Percentiles rank a stretch among this genome's conserved stretches.
Evolutionary conservation across 2,888 invertebrate species (phyloP).

Genomic region (Dendrolimus pini): DNA sequence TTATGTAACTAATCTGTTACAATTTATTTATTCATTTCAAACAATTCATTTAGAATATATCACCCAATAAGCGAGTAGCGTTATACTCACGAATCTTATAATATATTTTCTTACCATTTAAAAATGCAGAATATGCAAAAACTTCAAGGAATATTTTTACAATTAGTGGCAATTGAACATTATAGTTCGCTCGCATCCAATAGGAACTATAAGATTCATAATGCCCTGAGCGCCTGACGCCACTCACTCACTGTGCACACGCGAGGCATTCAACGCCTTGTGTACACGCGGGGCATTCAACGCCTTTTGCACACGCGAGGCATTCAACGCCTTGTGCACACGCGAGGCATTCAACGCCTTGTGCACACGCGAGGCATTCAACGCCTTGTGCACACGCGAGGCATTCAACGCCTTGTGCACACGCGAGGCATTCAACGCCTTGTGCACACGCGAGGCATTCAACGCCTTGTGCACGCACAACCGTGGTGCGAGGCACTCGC

Average conservation of each 20-base stretch:
- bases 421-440: too few relatives aligned
- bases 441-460: background rate
- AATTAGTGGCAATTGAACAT: slow-evolving; percentile 74
- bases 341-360: too few relatives aligned
- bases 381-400: too few relatives aligned
- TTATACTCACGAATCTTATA: slow-evolving; percentile 69
- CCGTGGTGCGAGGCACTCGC: slow-evolving; percentile 42
- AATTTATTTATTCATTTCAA: slow-evolving; percentile 60
- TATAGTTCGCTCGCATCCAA: slow-evolving; percentile 75
- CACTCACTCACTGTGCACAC: slow-evolving; percentile 8
- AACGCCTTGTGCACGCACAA: slow-evolving; percentile 19
- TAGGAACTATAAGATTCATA: slow-evolving; percentile 77
- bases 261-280: too few relatives aligned
- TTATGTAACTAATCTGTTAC: slow-evolving; percentile 66
- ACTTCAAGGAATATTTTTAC: slow-evolving; percentile 72
- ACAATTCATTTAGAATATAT: slow-evolving; percentile 73
- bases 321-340: too few relatives aligned
- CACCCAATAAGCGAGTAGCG: slow-evolving; percentile 74
- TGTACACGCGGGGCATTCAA: too few relatives aligned
- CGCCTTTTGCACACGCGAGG: too few relatives aligned
- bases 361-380: too few relatives aligned
- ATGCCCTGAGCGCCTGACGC: slow-evolving; percentile 51
- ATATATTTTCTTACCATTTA: slow-evolving; percentile 67
- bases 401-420: too few relatives aligned
- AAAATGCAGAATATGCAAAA: slow-evolving; percentile 76